Conservation (phyloP, 2,113 vertebrate species). For the Mesembrinibis cayennensis region DNA sequence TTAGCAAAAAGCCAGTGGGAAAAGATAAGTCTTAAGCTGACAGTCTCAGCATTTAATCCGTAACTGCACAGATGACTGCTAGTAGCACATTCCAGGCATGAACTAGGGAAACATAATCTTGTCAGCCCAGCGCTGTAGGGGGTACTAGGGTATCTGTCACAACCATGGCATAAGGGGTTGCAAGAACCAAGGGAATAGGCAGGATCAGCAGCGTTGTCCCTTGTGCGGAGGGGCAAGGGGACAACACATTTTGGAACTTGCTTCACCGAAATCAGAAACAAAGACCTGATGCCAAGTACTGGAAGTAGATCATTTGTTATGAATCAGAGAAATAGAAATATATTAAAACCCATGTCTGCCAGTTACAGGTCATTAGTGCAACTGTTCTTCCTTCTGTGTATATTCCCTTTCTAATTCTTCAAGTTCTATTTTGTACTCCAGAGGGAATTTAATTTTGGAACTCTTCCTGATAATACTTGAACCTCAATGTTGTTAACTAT, state of each 20-base stretch:
- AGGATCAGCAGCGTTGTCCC: not conserved
- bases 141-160: not conserved
- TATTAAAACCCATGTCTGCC: not conserved
- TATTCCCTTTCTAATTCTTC: not conserved
- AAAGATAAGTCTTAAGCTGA: not conserved
- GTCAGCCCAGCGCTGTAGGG: not conserved
- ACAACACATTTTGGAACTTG: not conserved
- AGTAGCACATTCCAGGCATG: not conserved
- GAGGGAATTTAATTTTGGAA: not conserved
- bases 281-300: not conserved
- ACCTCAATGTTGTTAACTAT: not conserved
- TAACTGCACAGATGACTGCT: not conserved
- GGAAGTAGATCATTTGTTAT: not conserved
- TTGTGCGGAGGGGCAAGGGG: not conserved
- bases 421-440: not conserved
- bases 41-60: not conserved
- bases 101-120: not conserved
- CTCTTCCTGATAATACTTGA: not conserved
- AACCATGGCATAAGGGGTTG: not conserved
- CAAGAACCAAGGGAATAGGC: not conserved
- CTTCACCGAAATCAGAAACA: not conserved
- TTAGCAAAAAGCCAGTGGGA: not conserved
- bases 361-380: not conserved
- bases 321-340: not conserved
- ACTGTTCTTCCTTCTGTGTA: not conserved